Conservation (phyloP, 2,888 invertebrate species). For the Linhomoeus sp. region DNA sequence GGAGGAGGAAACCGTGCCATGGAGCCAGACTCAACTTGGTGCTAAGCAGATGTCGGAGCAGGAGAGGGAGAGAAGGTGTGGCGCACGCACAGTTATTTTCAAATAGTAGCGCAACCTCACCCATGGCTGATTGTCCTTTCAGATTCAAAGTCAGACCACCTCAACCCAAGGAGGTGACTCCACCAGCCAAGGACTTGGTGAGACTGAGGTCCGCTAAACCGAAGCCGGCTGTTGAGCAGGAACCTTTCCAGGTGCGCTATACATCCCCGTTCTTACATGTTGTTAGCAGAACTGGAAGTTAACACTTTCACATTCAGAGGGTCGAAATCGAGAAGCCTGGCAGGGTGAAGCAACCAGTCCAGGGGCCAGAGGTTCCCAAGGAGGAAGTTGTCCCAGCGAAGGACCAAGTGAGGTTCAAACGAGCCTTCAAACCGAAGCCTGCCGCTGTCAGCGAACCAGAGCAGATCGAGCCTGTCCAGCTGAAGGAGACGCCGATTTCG, state of each 20-base stretch:
- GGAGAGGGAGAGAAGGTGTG: neutral
- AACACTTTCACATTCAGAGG: too few relatives aligned
- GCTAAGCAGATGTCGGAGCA: neutral
- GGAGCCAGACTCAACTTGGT: neutral
- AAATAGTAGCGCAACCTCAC: too few relatives aligned
- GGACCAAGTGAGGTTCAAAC: conserved; percentile 21
- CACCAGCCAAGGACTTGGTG: conserved; percentile 21
- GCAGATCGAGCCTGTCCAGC: neutral
- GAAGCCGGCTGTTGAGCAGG: conserved; percentile 3
- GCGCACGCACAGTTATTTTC: too few relatives aligned
- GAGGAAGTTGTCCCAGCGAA: conserved; percentile 18
- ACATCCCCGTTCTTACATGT: too few relatives aligned
- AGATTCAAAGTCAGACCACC: conserved; percentile 13
- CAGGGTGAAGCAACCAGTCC: conserved; percentile 13
- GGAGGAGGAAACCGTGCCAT: neutral
- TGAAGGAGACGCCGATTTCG: conserved; percentile 3
- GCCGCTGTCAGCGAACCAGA: neutral
- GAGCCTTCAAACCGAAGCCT: conserved; percentile 15
- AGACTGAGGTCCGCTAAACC: conserved; percentile 4
- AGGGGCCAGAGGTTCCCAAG: conserved; percentile 17
- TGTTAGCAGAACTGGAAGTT: too few relatives aligned
- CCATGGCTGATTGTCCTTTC: too few relatives aligned
- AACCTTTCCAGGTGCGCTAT: neutral
- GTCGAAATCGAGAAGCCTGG: conserved; percentile 2
- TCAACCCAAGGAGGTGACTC: conserved; percentile 17